Evolutionary conservation across 2,113 vertebrate species (phyloP).

Genomic region (Cygnus buccinator): DNA sequence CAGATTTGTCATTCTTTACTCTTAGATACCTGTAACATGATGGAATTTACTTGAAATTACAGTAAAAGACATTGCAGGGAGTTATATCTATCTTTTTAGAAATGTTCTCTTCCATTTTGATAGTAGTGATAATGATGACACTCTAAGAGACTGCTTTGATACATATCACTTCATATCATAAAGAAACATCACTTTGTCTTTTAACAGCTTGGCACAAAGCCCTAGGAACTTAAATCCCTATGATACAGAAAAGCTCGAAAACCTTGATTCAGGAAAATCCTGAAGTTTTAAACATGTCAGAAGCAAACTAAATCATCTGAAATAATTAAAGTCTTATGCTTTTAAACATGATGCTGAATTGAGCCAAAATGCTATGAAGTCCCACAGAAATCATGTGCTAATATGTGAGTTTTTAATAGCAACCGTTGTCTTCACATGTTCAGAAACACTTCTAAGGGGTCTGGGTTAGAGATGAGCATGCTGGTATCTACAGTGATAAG

Average conservation of each 20-base stretch:
- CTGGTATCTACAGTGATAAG: background rate
- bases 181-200: background rate
- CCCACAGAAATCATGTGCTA: background rate
- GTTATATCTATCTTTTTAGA: background rate
- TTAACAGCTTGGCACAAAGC: background rate
- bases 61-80: background rate
- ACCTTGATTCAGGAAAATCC: background rate
- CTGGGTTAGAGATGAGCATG: background rate
- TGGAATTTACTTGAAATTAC: background rate
- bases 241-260: background rate
- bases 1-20: background rate
- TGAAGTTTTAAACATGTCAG: background rate
- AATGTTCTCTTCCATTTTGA: background rate
- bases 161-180: background rate
- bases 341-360: background rate
- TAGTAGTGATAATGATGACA: background rate
- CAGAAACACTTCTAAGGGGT: accelerated
- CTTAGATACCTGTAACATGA: background rate
- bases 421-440: background rate
- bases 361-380: background rate
- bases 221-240: background rate
- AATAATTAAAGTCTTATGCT: background rate
- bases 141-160: background rate
- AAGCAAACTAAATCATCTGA: background rate
- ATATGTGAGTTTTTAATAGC: background rate